Evolutionary conservation across 2,113 vertebrate species (phyloP).

Genomic region (Pygathrix nemaeus): DNA sequence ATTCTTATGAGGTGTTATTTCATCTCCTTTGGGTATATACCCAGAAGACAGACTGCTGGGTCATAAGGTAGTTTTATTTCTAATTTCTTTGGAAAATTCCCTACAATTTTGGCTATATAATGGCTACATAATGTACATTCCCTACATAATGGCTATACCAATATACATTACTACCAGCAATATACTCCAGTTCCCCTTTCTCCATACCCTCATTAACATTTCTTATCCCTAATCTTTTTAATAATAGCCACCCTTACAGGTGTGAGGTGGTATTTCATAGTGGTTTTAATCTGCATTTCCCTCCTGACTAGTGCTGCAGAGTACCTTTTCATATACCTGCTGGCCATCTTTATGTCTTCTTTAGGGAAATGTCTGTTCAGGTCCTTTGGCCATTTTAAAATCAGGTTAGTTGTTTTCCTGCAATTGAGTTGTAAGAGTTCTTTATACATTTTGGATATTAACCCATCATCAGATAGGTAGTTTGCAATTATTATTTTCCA

Average conservation of each 20-base stretch:
- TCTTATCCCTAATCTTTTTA: neutral
- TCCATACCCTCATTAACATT: neutral
- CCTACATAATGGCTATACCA: neutral
- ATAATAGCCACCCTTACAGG: neutral
- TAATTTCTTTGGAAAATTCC: neutral
- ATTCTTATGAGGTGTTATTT: neutral
- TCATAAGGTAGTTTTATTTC: neutral
- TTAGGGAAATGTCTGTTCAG: neutral
- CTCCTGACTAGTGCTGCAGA: neutral
- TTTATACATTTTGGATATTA: neutral
- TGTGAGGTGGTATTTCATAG: neutral
- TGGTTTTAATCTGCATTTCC: neutral
- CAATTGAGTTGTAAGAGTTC: neutral
- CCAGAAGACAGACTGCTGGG: neutral
- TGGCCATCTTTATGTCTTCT: neutral
- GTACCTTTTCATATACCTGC: neutral
- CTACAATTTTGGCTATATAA: neutral
- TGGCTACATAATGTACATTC: too few species aligned
- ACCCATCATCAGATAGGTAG: neutral
- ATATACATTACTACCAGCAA: neutral
- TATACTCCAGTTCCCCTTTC: neutral
- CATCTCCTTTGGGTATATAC: neutral
- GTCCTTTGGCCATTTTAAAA: neutral
- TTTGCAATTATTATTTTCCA: neutral
- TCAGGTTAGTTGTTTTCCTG: neutral